Base-by-base conservation (phyloP, 2,888 invertebrate species). In the Acanthosepion lycidas region DNA sequence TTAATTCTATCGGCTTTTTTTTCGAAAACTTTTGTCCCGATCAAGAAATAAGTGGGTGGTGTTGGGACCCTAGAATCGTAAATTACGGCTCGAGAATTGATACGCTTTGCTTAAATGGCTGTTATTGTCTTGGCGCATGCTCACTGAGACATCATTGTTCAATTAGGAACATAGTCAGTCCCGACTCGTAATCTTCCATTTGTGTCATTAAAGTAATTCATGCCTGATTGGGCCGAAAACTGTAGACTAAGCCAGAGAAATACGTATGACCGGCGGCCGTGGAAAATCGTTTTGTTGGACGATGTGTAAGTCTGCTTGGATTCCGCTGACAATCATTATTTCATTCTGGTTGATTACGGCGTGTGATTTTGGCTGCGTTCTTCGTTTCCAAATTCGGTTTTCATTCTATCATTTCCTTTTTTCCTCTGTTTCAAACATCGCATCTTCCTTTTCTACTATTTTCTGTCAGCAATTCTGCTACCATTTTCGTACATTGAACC, bases 121-220 rank as follows among this genome's bases (percentile, higher is more conserved):
- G 12, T 78, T 78, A 78, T 78, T 78, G 78, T 78, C 78, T 78
- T 78, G 78, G 78, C 78, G 78, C 78, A 78, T 78, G 78, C 78
- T 78, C n/a, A n/a, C 78, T n/a, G 78, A 78, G n/a, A n/a, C 78
- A 78, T 78, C n/a, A 78, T 78, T 78, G 78, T 78, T 78, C 78
- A n/a, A 78, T 78, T 78, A 78, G 78, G n/a, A 78, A 78, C 9
- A 12, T n/a, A n/a, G n/a, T 15, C 2, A 78, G 78, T 78, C n/a
- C n/a, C n/a, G n/a, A n/a, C 78, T n/a, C 78, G 78, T 78, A 78
- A 78, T n/a, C n/a, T 78, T 78, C 78, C n/a, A 78, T 78, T 78
- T n/a, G 78, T 15, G n/a, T 78, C 78, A 78, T 78, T 78, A 78
- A 78, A 78, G 78, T 78, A 78, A 78, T 78, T 78, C 78, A 78